phyloP scores from a whole-genome alignment of 2,797 vertebrate species.

The Sebastolobus alascanus region DNA sequence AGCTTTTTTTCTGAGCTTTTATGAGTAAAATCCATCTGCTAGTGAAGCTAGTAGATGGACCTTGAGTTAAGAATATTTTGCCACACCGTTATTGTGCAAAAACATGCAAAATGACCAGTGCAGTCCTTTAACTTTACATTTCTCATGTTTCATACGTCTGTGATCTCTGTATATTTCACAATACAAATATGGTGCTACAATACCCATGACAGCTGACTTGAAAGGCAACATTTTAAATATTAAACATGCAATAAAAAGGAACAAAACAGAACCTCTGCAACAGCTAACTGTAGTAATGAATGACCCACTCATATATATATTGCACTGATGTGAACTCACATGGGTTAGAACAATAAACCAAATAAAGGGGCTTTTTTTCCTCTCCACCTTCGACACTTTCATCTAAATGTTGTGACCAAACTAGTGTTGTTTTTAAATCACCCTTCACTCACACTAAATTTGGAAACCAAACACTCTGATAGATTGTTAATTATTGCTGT shows the following conservation, averaged over 20 bases:
- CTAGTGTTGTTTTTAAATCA: slow-evolving; percentile 10
- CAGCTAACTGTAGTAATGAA: slow-evolving; percentile 32
- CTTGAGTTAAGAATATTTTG: background rate
- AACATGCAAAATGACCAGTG: background rate
- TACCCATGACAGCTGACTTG: slow-evolving; percentile 27
- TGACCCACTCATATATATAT: slow-evolving; percentile 51
- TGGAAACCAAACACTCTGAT: slow-evolving; percentile 30
- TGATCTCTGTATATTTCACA: slow-evolving; percentile 15
- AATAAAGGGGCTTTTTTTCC: slow-evolving; percentile 8
- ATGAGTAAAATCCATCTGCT: background rate
- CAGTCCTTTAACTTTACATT: background rate
- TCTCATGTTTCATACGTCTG: background rate
- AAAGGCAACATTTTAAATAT: slow-evolving; percentile 24
- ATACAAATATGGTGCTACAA: slow-evolving; percentile 51
- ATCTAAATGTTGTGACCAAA: slow-evolving; percentile 48
- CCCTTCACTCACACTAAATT: background rate
- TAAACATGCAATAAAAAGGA: slow-evolving; percentile 21
- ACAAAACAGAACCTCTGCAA: slow-evolving; percentile 25
- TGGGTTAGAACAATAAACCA: slow-evolving; percentile 24
- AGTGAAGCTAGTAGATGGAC: background rate
- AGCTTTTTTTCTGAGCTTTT: background rate
- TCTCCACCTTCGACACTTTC: slow-evolving; percentile 21
- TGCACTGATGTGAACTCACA: slow-evolving; percentile 79
- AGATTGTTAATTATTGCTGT: slow-evolving; percentile 69
- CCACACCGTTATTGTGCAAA: background rate